These are phyloP conservation scores for Condylura cristata DNA, from an alignment of 2,113 vertebrate genomes.

Conservation along the genomic window DNA sequence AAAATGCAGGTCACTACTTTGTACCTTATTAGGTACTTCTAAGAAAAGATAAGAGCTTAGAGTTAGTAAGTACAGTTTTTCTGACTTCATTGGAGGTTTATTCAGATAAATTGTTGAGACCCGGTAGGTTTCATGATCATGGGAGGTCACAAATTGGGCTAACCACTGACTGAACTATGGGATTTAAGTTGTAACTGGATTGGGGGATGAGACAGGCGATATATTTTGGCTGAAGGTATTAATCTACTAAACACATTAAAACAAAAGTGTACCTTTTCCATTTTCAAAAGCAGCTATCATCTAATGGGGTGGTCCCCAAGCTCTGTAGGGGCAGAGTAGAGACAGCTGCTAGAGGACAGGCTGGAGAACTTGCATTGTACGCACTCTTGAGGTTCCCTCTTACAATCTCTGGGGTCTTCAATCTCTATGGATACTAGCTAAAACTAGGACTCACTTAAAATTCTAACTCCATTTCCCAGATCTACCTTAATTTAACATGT, in stretches of 20 bases:
- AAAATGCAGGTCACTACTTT: not conserved
- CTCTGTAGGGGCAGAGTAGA: not conserved
- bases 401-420: not conserved
- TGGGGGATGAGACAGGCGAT: not conserved
- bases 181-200: not conserved
- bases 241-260: not conserved
- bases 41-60: not conserved
- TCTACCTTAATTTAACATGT: constrained; percentile 14
- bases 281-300: not conserved
- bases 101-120: not conserved
- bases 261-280: not conserved
- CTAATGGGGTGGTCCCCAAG: not conserved
- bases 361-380: not conserved
- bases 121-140: not conserved
- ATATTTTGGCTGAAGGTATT: not conserved
- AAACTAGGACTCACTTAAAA: not conserved
- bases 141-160: not conserved
- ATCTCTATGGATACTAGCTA: not conserved
- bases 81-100: not conserved
- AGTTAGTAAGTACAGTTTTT: not conserved
- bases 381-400: not conserved
- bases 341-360: not conserved
- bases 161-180: rapidly evolving
- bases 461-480: not conserved
- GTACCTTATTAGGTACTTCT: not conserved